Evolutionary conservation across 2,797 vertebrate genomes (phyloP).

Genomic region (Clangula hyemalis): DNA sequence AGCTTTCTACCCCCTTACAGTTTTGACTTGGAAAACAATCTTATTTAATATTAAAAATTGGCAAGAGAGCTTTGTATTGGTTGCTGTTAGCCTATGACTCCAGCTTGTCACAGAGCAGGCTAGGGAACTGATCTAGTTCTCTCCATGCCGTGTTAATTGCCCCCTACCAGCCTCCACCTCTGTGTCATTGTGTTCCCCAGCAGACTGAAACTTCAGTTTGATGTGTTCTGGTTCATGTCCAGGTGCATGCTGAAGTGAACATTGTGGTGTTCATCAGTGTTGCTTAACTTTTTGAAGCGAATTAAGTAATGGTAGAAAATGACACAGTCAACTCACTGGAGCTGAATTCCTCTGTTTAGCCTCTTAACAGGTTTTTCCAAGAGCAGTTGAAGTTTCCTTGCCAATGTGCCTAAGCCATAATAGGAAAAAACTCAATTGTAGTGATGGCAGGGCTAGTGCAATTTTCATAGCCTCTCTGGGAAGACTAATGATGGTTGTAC

Average conservation of each 20-base stretch:
- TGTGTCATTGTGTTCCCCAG: background rate
- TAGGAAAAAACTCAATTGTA: background rate
- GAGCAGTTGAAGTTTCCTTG: background rate
- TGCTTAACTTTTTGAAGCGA: background rate
- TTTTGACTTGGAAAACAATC: background rate
- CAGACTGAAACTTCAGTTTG: background rate
- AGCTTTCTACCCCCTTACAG: background rate
- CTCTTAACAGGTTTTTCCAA: conserved; percentile 5
- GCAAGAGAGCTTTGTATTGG: background rate
- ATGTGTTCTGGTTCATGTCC: background rate
- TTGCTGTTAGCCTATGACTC: background rate
- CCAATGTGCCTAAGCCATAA: background rate
- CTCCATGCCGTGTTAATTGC: background rate
- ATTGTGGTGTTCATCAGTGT: background rate
- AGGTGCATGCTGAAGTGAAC: background rate
- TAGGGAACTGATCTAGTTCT: background rate
- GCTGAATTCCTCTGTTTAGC: background rate
- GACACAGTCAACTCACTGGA: background rate
- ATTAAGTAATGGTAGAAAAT: background rate
- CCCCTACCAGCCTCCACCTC: background rate
- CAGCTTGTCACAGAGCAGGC: background rate
- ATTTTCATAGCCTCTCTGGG: background rate
- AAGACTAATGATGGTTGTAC: background rate
- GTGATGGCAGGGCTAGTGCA: background rate
- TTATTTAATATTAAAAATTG: background rate